Base-by-base conservation (phyloP, 2,113 vertebrate species). In the Emydura subglobosa region DNA sequence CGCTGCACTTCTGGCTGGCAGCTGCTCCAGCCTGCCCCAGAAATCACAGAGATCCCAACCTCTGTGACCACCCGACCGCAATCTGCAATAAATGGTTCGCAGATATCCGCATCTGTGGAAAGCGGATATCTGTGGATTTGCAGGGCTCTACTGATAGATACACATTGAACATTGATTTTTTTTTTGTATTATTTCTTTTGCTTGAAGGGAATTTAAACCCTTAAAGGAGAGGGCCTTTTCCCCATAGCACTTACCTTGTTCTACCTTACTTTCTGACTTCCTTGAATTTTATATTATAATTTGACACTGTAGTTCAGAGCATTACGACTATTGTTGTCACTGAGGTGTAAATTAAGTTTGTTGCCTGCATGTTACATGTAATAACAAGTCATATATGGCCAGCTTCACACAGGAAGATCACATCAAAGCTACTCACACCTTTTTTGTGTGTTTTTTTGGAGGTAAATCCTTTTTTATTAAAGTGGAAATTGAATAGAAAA, bases 381-480 rank as follows among this genome's bases (percentile, higher is more conserved):
- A 90, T 53, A 79, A 39, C 85, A 65, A 68, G 34, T 34, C 14
- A 34, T 44, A 80, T 89, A 79, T 83, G 34, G 14, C 72, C 50
- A 50, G 25, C 10, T 80, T 34, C 65, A 5, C 57, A 54, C 47
- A 54, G 11, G 89, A 86, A 88, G 31, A 50, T 6, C n/a, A 9
- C 24, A 50, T 80, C 50, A 81, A 53, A 81, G 19, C 34, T n/a
- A n/a, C 49, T 54, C 17, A 34, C 6, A n/a, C 24, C 53, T 6
- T n/a, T 54, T 81, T 51, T 25, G 50, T 50, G 50, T 88, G 78
- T 89, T 25, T 76, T 92, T 92, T 88, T 87, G 89, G 87, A 88
- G 74, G 3, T 65, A 68, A 87, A 16, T 31, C 59, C 47, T 91
- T 93, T 85, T 97, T 94, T 54, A 54, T 88, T 84, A 8, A 79